Conservation (phyloP, 2,888 invertebrate genomes). For the Anagyrus pseudococci region DNA sequence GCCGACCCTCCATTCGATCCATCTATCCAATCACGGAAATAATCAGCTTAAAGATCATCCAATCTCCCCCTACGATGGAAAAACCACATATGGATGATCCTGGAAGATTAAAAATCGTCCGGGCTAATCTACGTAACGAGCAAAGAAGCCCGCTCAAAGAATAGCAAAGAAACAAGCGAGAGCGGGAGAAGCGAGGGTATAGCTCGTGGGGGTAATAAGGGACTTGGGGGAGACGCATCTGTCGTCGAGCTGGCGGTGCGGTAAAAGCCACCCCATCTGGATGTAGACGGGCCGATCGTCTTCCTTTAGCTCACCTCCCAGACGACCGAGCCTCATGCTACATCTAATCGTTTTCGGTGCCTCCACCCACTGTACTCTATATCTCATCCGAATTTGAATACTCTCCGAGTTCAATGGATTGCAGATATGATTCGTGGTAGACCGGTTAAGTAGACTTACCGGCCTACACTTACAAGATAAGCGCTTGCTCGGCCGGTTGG, state of each 20-base stretch:
- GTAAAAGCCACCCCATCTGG: not conserved
- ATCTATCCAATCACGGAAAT: not conserved
- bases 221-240: constrained; percentile 6
- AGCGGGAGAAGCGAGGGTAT: not conserved
- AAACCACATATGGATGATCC: constrained; percentile 1
- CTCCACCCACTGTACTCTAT: not conserved
- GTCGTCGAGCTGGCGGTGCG: not conserved
- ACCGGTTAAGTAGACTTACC: too few species aligned
- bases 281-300: not conserved
- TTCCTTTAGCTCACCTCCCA: not conserved
- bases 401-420: not conserved
- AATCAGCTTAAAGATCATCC: constrained; percentile 4
- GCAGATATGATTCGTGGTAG: too few species aligned
- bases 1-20: not conserved
- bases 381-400: not conserved
- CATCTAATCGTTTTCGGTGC: not conserved
- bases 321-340: not conserved
- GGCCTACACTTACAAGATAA: too few species aligned
- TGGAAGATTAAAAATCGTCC: constrained; percentile 8
- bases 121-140: constrained; percentile 12
- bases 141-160: not conserved
- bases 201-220: not conserved
- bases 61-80: not conserved
- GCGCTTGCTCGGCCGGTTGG: too few species aligned
- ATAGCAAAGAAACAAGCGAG: too few species aligned